phyloP scores from a whole-genome alignment of 2,113 vertebrate genomes.

The Calidris pugnax region DNA sequence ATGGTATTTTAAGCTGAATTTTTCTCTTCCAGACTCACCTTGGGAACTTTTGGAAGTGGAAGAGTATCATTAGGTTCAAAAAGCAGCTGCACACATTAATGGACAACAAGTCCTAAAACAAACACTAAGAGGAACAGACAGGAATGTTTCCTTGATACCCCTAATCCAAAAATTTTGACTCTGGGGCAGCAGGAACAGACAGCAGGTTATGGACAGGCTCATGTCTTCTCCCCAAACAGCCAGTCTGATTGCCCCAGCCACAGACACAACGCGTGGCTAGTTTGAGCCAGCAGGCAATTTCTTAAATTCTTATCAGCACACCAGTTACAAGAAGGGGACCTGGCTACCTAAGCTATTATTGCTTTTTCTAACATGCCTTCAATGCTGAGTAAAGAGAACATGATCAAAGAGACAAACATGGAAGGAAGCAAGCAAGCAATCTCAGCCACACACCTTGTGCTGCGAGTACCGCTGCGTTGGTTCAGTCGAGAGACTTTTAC shows the following conservation, averaged over 20 bases:
- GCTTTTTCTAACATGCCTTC: not conserved
- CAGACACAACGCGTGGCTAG: fast-evolving
- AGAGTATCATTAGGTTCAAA: not conserved
- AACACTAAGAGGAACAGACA: not conserved
- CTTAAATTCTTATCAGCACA: not conserved
- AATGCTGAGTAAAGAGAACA: not conserved
- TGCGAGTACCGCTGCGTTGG: not conserved
- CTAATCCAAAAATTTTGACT: not conserved
- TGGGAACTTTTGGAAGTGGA: not conserved
- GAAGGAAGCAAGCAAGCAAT: not conserved
- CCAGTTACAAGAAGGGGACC: not conserved
- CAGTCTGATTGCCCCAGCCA: fast-evolving
- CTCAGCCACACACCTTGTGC: fast-evolving
- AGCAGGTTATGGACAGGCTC: not conserved
- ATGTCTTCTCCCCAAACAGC: not conserved
- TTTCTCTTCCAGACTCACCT: not conserved
- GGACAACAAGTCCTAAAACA: not conserved
- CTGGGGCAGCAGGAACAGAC: not conserved
- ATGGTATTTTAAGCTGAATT: not conserved
- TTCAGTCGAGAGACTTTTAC: not conserved
- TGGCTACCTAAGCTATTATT: not conserved
- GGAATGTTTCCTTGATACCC: not conserved
- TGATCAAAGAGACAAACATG: not conserved
- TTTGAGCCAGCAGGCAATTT: not conserved
- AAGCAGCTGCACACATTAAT: not conserved